Base-by-base conservation (phyloP, 1,140 invertebrate species). In the Dryas iulia region DNA sequence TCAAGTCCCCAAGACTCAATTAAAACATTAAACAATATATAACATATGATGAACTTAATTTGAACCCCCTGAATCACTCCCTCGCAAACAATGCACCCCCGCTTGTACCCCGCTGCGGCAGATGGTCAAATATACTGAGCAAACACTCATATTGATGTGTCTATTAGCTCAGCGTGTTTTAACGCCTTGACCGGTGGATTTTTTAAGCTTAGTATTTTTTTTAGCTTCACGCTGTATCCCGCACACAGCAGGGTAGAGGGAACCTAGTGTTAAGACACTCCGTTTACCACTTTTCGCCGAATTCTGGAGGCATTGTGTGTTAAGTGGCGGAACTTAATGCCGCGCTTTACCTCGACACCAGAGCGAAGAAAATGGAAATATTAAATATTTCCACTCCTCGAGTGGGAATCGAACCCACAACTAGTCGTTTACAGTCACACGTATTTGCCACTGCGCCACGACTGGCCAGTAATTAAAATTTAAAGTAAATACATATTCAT, bases 31-130 rank as follows among this genome's bases (percentile, higher is more conserved):
- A 47, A 47, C 39, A 47, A 21, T 21, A 47, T 8, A 47, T 18
- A 47, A 47, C 39, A 47, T 47, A 47, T 47, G 39, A 47, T 47
- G 14, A 47, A 47, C 39, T n/a, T 47, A 47, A 47, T 47, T 14
- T 31, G n/a, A 47, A n/a, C 14, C 12, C 39, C 39, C 39, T 7
- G 21, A 10, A 18, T 18, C 18, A 47, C 33, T 33, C n/a, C 8
- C 39, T 1, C 18, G 2, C 14, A 12, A 21, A 47, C 14, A 21
- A 21, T 21, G 35, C 14, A n/a, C 26, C 26, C 26, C 3, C 3
- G 26, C 2, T 6, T 6, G 14, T 47, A 2, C 39, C 33, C 33
- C 8, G 39, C 39, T 47, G 39, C 18, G 39, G n/a, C 39, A 47
- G 39, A 47, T 47, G 39, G 18, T 47, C 18, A 47, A 47, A 47